Base-by-base conservation (phyloP, 2,888 invertebrate species). In the Zygaena filipendulae region DNA sequence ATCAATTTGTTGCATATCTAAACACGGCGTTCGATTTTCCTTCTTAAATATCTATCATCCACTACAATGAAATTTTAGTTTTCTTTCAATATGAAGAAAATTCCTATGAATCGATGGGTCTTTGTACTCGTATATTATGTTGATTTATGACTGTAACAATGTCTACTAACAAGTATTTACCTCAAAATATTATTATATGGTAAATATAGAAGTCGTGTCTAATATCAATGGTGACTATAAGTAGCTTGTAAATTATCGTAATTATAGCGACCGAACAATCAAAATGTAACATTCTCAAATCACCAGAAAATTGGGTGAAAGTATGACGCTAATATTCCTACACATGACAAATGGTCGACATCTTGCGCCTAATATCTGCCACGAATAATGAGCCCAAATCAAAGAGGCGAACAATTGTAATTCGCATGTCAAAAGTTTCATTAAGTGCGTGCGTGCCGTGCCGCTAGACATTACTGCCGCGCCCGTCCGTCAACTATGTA, bases 321-420 rank as follows among this genome's bases (percentile, higher is more conserved):
- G 75, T 74, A 63, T 68, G 69, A 70, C 71, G 54, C 49, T 69
- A 69, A 71, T 70, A 59, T 63, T 61, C 54, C 50, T 59, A 57
- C 60, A 60, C 47, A 67, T 75, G 74, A 75, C 71, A 71, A 75
- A 75, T 71, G 63, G 54, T 52, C 49, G 53, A 49, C 59, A 60
- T 61, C 58, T 59, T 59, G 53, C 38, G 45, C 42, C 45, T 54
- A 54, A 49, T 50, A 51, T 49, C 47, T 45, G 45, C 43, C 48
- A 46, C 40, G 42, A 39, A 43, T 59, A 67, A 68, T 67, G 59
- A 55, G 56, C 50, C 46, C 51, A 55, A 64, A 67, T 66, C 52
- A 62, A 63, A 62, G n/a, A 49, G 52, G 49, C 43, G 46, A 49
- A 55, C 59, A 54, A 51, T 53, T 45, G 56, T 59, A 56, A 61